phyloP scores from a whole-genome alignment of 2,888 invertebrate genomes.

The Machimus atricapillus region DNA sequence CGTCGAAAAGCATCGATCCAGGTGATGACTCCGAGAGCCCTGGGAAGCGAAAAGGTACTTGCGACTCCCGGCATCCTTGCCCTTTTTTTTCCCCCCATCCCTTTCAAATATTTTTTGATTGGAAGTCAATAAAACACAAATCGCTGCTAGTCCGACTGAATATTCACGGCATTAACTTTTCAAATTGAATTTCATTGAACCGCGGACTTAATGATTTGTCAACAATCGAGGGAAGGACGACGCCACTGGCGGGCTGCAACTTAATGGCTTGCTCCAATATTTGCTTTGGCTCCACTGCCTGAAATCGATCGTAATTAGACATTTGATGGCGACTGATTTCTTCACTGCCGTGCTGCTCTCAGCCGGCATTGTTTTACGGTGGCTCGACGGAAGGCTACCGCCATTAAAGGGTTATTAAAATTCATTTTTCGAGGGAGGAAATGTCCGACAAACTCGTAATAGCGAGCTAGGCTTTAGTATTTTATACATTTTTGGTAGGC shows the following conservation, averaged over 20 bases:
- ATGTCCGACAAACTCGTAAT: not conserved
- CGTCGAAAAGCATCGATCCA: conserved; percentile 57
- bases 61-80: not conserved
- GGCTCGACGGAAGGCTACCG: not conserved
- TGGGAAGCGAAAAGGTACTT: conserved; percentile 62
- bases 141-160: conserved; percentile 8
- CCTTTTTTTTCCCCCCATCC: not conserved
- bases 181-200: conserved; percentile 29
- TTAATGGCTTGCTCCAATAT: conserved; percentile 30
- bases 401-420: not conserved
- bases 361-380: not conserved
- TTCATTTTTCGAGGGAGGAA: not conserved
- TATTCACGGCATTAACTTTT: conserved; percentile 29
- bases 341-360: not conserved
- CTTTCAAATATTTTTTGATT: conserved; percentile 30
- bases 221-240: conserved; percentile 20
- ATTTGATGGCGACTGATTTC: not conserved
- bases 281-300: not conserved
- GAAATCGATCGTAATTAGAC: conserved; percentile 24
- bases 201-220: conserved; percentile 45
- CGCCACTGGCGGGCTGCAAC: not conserved
- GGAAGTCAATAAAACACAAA: conserved; percentile 44
- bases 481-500: not conserved
- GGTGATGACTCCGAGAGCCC: conserved; percentile 62
- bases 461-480: not conserved